Base-by-base conservation (phyloP, 37 sponge, comb jelly and placozoan species). In the Eunapius fragilis region DNA sequence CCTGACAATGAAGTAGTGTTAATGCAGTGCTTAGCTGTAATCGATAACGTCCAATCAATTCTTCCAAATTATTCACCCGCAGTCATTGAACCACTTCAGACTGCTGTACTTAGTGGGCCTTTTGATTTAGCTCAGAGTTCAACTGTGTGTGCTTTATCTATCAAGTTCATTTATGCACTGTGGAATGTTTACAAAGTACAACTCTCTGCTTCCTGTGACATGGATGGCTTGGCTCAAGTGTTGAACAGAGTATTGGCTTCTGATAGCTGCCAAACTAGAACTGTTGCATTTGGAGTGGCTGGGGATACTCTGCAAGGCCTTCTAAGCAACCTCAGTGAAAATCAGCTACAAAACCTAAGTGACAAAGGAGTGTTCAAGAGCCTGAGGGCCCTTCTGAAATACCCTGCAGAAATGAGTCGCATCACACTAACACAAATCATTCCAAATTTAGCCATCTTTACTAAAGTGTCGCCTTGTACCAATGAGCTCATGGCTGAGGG, bases 401-500 rank as follows among this genome's bases (percentile, higher is more conserved):
- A 70, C 82, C 82, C 78, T 74, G 70, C 74, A 4, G 77, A 81
- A 31, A 85, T 86, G 67, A 0, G 48, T 0, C 2, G 32, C 9
- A 78, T 77, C 23, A 37, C 31, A 0, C 77, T 90, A 9, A 26
- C 34, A 14, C 70, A 86, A 58, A 69, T 85, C 0, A 71, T 90
- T 11, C 49, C 47, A 19, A 82, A 82, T 9, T 48, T 90, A 37
- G 76, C 70, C 26, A 80, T 70, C 38, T 85, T 90, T 85, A 50
- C 82, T 6, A 79, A 76, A 25, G 25, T 86, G 4, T 35, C 76
- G 4, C 67, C 69, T 19, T 23, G 25, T 28, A 23, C 76, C 32
- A 28, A 37, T 77, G 30, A 31, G 26, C 76, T 45, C n/a, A 35
- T 86, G 27, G 72, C 70, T 3, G 91, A 90, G 31, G 75, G 70